Evolutionary conservation across 2,888 invertebrate species (phyloP).

Genomic region (Dorcus hopei): DNA sequence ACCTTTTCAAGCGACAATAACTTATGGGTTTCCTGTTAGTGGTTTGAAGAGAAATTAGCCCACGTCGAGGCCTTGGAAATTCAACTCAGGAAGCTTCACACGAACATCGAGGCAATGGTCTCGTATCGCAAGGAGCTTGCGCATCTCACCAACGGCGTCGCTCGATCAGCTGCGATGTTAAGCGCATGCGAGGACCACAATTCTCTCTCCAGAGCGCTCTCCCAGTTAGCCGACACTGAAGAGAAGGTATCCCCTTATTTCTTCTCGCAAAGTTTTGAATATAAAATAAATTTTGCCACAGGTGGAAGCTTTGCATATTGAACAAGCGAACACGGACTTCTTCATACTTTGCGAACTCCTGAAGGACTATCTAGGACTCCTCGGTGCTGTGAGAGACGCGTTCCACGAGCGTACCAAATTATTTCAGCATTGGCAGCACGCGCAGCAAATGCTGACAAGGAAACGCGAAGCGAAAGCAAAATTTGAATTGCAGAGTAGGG

Average conservation of each 20-base stretch:
- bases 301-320: constrained; percentile 82
- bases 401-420: constrained; percentile 76
- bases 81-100: constrained; percentile 81
- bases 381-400: constrained; percentile 84
- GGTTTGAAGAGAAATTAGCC: constrained; percentile 96
- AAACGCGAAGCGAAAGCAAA: constrained; percentile 93
- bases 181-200: constrained; percentile 93
- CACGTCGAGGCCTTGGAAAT: constrained; percentile 89
- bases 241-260: too few species aligned
- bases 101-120: constrained; percentile 84
- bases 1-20: neutral
- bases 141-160: constrained; percentile 74
- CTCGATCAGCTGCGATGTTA: constrained; percentile 84
- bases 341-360: constrained; percentile 91
- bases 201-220: constrained; percentile 82
- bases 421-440: constrained; percentile 97
- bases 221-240: constrained; percentile 85
- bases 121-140: constrained; percentile 82
- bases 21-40: constrained; percentile 55
- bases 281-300: constrained; percentile 37
- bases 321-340: constrained; percentile 94
- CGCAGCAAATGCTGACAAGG: constrained; percentile 89
- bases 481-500: constrained; percentile 83
- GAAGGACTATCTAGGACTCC: constrained; percentile 89
- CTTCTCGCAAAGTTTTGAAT: too few species aligned